These are phyloP conservation scores for Agriopis aurantiaria DNA, from an alignment of 2,888 invertebrate genomes.

Conservation along the genomic window DNA sequence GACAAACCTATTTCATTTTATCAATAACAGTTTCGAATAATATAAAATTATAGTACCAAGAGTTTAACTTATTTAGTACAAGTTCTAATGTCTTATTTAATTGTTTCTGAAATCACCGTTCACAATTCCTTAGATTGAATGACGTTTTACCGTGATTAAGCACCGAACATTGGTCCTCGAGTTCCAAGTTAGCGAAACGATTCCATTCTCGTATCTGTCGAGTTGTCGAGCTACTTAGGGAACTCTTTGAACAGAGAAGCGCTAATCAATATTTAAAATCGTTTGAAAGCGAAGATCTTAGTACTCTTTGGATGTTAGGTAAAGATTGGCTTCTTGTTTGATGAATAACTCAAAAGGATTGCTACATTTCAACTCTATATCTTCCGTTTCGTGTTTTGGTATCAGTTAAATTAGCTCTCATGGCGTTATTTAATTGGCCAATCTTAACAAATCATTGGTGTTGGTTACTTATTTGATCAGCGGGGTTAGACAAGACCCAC, in stretches of 20 bases:
- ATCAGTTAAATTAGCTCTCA: too few species aligned
- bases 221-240: constrained; percentile 42
- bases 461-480: too few species aligned
- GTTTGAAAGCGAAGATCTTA: constrained; percentile 14
- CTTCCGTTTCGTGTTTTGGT: too few species aligned
- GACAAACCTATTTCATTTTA: too few species aligned
- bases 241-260: constrained; percentile 34
- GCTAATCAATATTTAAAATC: constrained; percentile 43
- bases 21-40: too few species aligned
- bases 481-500: too few species aligned
- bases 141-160: constrained; percentile 53
- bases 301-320: neutral
- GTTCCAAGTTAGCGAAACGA: constrained; percentile 39
- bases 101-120: constrained; percentile 35
- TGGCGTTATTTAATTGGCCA: too few species aligned
- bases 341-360: neutral
- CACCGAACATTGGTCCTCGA: constrained; percentile 45
- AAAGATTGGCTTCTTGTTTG: constrained; percentile 7
- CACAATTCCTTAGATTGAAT: constrained; percentile 52
- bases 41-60: too few species aligned
- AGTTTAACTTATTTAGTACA: too few species aligned
- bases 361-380: neutral
- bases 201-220: constrained; percentile 50
- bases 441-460: too few species aligned
- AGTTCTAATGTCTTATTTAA: neutral